Percentiles rank a stretch among this genome's conserved stretches.
Evolutionary conservation across 2,797 vertebrate species (phyloP).

Genomic region (Atherinosoma microstoma): DNA sequence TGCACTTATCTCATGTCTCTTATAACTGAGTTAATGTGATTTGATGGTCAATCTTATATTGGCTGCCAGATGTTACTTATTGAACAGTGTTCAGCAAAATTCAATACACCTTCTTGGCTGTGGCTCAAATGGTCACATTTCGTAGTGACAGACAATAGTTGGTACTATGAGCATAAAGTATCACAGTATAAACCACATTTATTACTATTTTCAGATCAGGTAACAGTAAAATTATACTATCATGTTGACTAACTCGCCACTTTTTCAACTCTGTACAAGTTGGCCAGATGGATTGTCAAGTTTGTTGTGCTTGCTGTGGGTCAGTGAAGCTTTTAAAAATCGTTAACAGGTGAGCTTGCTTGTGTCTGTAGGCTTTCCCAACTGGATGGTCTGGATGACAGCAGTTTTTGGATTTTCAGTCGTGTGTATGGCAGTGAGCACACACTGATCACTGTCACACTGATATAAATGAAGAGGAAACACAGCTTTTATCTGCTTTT

Average conservation of each 20-base stretch:
- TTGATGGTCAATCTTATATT: background rate
- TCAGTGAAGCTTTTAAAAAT: background rate
- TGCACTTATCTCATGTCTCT: background rate
- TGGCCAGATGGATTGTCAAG: background rate
- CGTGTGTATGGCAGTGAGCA: too few relatives aligned
- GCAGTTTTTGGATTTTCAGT: background rate
- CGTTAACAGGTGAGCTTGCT: background rate
- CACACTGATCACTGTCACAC: background rate
- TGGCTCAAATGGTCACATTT: background rate
- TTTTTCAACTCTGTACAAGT: background rate
- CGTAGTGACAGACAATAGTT: background rate
- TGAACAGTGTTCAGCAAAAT: background rate
- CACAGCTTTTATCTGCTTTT: background rate
- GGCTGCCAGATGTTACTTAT: background rate
- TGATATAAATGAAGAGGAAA: background rate
- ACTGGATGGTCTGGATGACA: too few relatives aligned
- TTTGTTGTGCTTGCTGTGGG: background rate
- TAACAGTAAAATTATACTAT: background rate
- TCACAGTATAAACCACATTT: background rate
- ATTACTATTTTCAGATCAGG: background rate
- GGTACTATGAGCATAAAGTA: background rate
- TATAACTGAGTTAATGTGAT: background rate
- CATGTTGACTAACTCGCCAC: background rate
- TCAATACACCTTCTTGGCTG: background rate
- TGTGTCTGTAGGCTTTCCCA: background rate